Evolutionary conservation across 2,888 invertebrate species (phyloP).

Genomic region (Cryptosula pallasiana): DNA sequence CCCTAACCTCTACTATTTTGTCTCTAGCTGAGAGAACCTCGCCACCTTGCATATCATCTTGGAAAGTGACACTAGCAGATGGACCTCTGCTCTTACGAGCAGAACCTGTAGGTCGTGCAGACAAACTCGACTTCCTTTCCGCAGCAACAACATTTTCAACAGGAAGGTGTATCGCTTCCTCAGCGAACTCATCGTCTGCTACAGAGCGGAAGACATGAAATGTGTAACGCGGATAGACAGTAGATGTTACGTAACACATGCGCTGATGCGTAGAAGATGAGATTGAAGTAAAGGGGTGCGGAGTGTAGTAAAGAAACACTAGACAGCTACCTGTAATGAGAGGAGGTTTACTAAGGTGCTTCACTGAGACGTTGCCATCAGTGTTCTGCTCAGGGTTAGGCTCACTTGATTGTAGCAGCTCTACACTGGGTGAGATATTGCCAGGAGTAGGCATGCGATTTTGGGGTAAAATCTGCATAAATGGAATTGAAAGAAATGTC

Average conservation of each 20-base stretch:
- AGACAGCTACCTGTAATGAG: too few relatives aligned
- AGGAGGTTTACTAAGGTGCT: too few relatives aligned
- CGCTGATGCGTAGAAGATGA: too few relatives aligned
- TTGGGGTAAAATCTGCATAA: constrained; percentile 31
- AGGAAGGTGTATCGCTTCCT: background rate
- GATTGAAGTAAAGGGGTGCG: too few relatives aligned
- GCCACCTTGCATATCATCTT: background rate
- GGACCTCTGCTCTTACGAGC: background rate
- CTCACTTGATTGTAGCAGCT: constrained; percentile 30
- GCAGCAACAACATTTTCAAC: background rate
- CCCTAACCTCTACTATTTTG: background rate
- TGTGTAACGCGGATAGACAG: too few relatives aligned
- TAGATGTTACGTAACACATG: too few relatives aligned
- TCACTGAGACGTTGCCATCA: too few relatives aligned
- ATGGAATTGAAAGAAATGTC: too few relatives aligned
- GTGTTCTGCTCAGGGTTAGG: too few relatives aligned
- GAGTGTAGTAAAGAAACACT: too few relatives aligned
- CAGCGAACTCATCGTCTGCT: background rate
- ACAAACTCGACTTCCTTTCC: constrained; percentile 1
- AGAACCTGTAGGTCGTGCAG: background rate
- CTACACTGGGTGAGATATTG: constrained; percentile 35
- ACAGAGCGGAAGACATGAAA: too few relatives aligned
- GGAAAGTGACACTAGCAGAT: constrained; percentile 4
- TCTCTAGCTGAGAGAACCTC: background rate
- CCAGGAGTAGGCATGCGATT: constrained; percentile 43